Percentiles rank a stretch among this genome's conserved stretches.
Conservation (phyloP, 2,113 vertebrate genomes). For the Cygnus buccinator region DNA sequence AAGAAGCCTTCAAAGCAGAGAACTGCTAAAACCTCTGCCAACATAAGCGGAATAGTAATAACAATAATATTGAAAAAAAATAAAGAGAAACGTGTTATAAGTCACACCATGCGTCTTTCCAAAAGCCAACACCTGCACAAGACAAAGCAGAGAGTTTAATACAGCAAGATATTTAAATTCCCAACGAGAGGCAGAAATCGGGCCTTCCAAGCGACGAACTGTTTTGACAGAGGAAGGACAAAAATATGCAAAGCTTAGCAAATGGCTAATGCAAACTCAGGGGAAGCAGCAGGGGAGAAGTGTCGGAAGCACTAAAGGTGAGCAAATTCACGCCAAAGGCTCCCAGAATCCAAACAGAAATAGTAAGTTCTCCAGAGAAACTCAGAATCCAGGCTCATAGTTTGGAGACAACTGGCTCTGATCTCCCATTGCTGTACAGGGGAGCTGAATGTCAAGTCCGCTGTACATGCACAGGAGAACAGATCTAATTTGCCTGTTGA, state of each 20-base stretch:
- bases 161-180: constrained; percentile 82
- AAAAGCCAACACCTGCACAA: constrained; percentile 91
- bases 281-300: constrained; percentile 79
- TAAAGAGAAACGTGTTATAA: constrained; percentile 83
- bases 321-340: constrained; percentile 67
- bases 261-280: constrained; percentile 83
- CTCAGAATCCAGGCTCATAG: constrained; percentile 34
- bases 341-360: constrained; percentile 67
- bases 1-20: constrained; percentile 82
- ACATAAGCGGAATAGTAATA: constrained; percentile 73
- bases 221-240: constrained; percentile 85
- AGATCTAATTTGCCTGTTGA: constrained; percentile 36
- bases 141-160: constrained; percentile 89
- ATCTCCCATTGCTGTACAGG: background rate
- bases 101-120: constrained; percentile 88
- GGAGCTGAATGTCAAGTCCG: background rate
- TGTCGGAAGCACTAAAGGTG: constrained; percentile 75
- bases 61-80: background rate
- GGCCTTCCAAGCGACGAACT: constrained; percentile 89
- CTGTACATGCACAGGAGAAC: constrained; percentile 26
- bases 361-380: constrained; percentile 38
- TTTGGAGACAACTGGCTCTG: constrained; percentile 31
- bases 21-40: constrained; percentile 82
- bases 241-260: constrained; percentile 87
- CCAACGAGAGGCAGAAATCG: constrained; percentile 85